A percentile compares a stretch with the other conserved stretches of the same genome.
phyloP scores from a whole-genome alignment of 2,888 invertebrate species.

The Microctonus hyperodae region DNA sequence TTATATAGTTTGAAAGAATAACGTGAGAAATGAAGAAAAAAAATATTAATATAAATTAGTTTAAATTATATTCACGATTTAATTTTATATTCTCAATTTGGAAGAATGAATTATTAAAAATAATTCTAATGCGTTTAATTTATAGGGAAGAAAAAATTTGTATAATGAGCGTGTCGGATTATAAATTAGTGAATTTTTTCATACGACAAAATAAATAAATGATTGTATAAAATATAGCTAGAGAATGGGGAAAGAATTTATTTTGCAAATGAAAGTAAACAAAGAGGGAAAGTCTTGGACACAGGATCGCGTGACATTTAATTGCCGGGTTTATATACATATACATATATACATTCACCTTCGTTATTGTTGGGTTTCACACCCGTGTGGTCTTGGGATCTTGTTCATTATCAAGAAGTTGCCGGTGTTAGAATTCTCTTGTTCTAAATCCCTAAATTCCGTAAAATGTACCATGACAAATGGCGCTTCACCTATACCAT shows the following conservation, averaged over 20 bases:
- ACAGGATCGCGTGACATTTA: conserved; percentile 21
- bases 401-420: neutral
- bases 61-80: neutral
- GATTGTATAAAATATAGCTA: conserved; percentile 11
- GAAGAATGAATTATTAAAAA: too few species aligned
- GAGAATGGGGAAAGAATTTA: conserved; percentile 6
- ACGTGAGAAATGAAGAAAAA: neutral
- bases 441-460: conserved; percentile 7
- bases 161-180: too few species aligned
- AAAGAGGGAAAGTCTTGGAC: neutral
- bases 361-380: conserved; percentile 16
- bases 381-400: conserved; percentile 7
- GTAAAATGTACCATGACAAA: conserved; percentile 32
- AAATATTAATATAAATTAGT: too few species aligned
- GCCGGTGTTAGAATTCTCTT: neutral
- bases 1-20: neutral
- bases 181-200: too few species aligned
- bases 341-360: conserved; percentile 12
- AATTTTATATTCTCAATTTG: too few species aligned
- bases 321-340: too few species aligned
- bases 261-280: neutral
- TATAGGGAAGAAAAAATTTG: too few species aligned
- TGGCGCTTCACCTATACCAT: conserved; percentile 29
- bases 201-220: neutral
- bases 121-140: too few species aligned